Percentiles rank a stretch among this genome's conserved stretches.
phyloP scores from a whole-genome alignment of 2,888 invertebrate species.

The Caenorhabditis virilis region DNA sequence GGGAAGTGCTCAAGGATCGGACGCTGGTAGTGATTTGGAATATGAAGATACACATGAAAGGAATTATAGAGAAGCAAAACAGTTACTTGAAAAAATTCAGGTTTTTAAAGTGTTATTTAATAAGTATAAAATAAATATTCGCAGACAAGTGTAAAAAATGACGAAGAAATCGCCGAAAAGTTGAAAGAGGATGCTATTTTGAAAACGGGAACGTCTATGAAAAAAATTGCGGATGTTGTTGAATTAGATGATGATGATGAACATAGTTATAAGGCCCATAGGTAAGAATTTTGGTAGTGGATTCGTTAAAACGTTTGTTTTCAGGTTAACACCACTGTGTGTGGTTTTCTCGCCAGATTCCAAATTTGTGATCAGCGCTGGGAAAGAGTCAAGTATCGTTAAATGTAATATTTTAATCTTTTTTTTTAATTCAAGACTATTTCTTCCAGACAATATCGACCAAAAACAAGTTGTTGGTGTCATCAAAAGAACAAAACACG shows the following conservation, averaged over 20 bases:
- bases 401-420: conserved; percentile 51
- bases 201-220: conserved; percentile 43
- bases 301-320: conserved; percentile 2
- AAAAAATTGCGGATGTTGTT: conserved; percentile 50
- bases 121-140: neutral
- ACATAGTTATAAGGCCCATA: conserved; percentile 52
- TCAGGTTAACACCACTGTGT: conserved; percentile 45
- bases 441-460: conserved; percentile 52
- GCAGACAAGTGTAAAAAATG: conserved; percentile 13
- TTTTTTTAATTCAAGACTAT: neutral
- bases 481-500: conserved; percentile 49
- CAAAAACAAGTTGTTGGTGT: conserved; percentile 52
- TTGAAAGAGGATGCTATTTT: conserved; percentile 52
- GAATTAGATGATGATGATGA: conserved; percentile 51
- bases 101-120: conserved; percentile 6
- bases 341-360: conserved; percentile 58
- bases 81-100: conserved; percentile 56
- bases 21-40: conserved; percentile 51
- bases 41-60: conserved; percentile 58
- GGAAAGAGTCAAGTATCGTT: conserved; percentile 64
- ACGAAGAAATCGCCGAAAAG: conserved; percentile 37
- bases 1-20: conserved; percentile 26
- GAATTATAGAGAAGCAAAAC: conserved; percentile 58
- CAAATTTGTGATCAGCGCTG: conserved; percentile 55
- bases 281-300: conserved; percentile 12